A percentile compares a stretch with the other conserved stretches of the same genome.
Evolutionary conservation across 1,140 invertebrate species (phyloP).

Genomic region (Atta cephalotes): DNA sequence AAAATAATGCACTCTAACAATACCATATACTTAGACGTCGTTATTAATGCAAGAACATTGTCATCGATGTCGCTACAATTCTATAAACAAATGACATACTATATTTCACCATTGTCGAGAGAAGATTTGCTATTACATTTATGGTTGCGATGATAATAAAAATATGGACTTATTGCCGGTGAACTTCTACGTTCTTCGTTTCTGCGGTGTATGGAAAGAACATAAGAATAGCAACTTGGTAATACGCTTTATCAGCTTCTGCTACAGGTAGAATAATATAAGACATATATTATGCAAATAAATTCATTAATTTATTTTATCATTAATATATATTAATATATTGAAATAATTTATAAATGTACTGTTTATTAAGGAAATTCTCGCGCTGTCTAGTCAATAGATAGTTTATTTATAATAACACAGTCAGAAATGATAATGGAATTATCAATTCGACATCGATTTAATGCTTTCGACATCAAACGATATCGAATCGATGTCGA

Average conservation of each 20-base stretch:
- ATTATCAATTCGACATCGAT: no score
- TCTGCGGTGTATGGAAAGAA: constrained; percentile 45
- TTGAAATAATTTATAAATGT: neutral
- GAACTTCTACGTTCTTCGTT: constrained; percentile 49
- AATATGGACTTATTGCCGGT: constrained; percentile 55
- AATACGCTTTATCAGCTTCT: neutral
- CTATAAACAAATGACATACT: neutral
- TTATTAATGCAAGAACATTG: constrained; percentile 46
- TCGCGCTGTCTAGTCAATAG: no score
- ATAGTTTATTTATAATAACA: no score
- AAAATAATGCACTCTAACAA: constrained; percentile 18
- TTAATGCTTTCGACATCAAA: no score
- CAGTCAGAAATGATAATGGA: no score
- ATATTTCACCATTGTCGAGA: neutral
- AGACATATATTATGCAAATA: neutral
- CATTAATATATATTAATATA: neutral
- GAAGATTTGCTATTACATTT: constrained; percentile 5
- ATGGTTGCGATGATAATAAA: constrained; percentile 16
- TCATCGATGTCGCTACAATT: neutral
- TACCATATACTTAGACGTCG: constrained; percentile 9
- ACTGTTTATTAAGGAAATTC: neutral
- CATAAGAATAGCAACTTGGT: neutral
- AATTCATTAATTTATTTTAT: neutral
- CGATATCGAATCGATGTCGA: no score
- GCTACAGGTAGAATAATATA: constrained; percentile 28